Conservation (phyloP, 2,797 vertebrate genomes). For the Channa striata region DNA sequence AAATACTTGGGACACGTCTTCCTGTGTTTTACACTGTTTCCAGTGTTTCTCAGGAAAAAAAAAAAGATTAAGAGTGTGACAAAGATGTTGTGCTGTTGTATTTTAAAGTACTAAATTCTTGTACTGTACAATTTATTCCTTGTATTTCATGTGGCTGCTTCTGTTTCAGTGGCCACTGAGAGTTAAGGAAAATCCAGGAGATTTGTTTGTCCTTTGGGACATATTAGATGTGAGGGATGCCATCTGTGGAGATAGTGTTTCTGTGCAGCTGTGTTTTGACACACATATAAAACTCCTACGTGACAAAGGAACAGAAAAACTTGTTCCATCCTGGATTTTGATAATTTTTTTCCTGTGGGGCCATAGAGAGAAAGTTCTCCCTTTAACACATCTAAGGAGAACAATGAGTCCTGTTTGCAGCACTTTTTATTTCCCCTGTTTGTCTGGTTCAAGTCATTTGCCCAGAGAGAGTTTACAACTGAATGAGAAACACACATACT, state of each 20-base stretch:
- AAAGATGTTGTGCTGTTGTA: neutral
- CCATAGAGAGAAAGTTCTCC: neutral
- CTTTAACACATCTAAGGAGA: conserved; percentile 18
- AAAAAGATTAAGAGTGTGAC: neutral
- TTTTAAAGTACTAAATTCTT: too few relatives aligned
- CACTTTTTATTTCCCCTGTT: neutral
- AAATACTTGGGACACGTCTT: too few relatives aligned
- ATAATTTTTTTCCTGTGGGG: neutral
- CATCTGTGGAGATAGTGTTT: conserved; percentile 27
- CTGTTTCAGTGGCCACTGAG: conserved; percentile 8
- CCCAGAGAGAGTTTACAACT: neutral
- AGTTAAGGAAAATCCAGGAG: too few relatives aligned
- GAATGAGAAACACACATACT: too few relatives aligned
- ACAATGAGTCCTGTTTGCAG: conserved; percentile 6
- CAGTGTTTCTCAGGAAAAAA: neutral
- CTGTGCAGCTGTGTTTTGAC: conserved; percentile 12
- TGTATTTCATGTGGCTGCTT: conserved; percentile 5
- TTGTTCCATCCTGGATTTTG: conserved; percentile 2
- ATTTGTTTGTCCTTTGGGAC: conserved; percentile 3
- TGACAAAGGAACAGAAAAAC: conserved; percentile 6
- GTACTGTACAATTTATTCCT: neutral
- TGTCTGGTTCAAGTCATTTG: conserved; percentile 7
- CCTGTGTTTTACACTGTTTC: too few relatives aligned
- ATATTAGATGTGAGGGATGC: conserved; percentile 13
- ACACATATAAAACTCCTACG: neutral